Evolutionary conservation across 2,113 vertebrate genomes (phyloP).

Genomic region (Terrapene triunguis): DNA sequence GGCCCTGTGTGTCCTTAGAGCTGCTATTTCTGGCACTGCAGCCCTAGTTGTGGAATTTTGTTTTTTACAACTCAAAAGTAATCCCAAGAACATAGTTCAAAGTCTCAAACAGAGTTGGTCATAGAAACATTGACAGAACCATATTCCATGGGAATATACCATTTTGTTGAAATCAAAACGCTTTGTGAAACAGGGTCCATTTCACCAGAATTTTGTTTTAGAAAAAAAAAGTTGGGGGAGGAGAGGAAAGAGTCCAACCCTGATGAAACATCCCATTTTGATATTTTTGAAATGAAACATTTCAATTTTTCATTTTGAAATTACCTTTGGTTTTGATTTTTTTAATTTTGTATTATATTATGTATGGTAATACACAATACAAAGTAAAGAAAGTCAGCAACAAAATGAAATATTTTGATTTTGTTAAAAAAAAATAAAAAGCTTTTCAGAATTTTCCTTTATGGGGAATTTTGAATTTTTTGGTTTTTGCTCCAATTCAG

Average conservation of each 20-base stretch:
- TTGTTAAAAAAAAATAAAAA: not conserved
- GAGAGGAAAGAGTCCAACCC: not conserved
- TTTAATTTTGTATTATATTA: not conserved
- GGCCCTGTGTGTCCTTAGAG: not conserved
- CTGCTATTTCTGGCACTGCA: not conserved
- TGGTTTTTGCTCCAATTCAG: not conserved
- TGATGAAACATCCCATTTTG: not conserved
- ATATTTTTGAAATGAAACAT: not conserved
- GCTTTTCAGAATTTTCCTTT: not conserved
- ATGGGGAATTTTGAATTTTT: not conserved
- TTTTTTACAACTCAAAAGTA: not conserved
- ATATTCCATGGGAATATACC: not conserved
- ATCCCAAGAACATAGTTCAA: not conserved
- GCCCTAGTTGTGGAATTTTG: not conserved
- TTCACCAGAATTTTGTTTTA: not conserved
- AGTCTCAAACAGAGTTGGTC: not conserved
- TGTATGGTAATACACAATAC: not conserved
- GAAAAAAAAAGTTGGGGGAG: not conserved
- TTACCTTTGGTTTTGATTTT: not conserved
- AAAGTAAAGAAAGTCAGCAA: not conserved
- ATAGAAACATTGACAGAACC: not conserved
- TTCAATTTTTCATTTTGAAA: conserved; percentile 1
- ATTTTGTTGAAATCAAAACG: not conserved
- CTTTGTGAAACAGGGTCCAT: not conserved
- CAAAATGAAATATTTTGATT: not conserved